phyloP scores from a whole-genome alignment of 1,140 invertebrate species.

The Bombus terrestris region DNA sequence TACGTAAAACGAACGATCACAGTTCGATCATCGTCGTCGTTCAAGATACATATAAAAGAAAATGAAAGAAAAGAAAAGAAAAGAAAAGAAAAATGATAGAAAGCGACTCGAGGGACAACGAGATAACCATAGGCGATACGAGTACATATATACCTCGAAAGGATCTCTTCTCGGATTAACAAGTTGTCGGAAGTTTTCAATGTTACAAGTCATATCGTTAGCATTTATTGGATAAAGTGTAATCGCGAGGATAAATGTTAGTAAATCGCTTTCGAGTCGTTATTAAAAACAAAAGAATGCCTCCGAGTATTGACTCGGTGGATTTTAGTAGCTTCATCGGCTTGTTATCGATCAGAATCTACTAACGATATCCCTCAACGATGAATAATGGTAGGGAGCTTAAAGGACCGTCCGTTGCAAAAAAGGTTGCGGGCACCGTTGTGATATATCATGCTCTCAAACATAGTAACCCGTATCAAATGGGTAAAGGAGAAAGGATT shows the following conservation, averaged over 20 bases:
- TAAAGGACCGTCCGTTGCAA: conserved; percentile 36
- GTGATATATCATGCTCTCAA: conserved; percentile 32
- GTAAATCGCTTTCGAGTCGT: conserved; percentile 15
- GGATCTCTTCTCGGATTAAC: conserved; percentile 27
- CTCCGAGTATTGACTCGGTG: background rate
- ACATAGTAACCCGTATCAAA: background rate
- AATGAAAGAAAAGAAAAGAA: background rate
- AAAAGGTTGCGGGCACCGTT: conserved; percentile 13
- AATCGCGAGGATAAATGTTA: conserved; percentile 37
- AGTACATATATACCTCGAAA: conserved; percentile 16
- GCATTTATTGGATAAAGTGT: conserved; percentile 43
- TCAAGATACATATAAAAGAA: background rate
- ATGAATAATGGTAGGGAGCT: conserved; percentile 19
- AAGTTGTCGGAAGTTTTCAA: conserved; percentile 9
- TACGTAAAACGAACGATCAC: conserved; percentile 31
- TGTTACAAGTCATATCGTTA: conserved; percentile 30
- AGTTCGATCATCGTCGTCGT: background rate
- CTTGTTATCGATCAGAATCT: conserved; percentile 18
- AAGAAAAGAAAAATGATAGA: background rate
- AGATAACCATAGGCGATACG: conserved; percentile 8
- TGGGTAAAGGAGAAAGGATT: background rate
- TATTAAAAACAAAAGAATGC: background rate
- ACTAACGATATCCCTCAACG: conserved; percentile 27
- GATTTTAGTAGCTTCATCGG: conserved; percentile 17
- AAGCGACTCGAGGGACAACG: conserved; percentile 44